phyloP scores from a whole-genome alignment of 64 coral and sea anemone genomes.

The Porites lutea region DNA sequence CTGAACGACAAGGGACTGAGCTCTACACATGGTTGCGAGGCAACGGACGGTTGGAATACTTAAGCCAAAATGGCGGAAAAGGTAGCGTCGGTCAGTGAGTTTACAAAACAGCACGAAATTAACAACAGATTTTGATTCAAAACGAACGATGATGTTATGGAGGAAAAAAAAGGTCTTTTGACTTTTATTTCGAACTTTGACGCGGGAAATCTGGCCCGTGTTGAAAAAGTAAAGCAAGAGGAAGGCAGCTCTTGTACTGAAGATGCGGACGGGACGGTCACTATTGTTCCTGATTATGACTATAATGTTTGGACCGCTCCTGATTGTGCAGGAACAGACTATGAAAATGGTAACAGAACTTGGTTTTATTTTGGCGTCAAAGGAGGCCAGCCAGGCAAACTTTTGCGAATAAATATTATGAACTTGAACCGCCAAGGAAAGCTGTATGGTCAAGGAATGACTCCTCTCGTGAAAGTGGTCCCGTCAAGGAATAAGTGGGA shows the following conservation, averaged over 20 bases:
- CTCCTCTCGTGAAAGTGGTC: slow-evolving; percentile 86
- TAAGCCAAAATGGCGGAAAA: slow-evolving; percentile 26
- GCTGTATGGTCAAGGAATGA: slow-evolving; percentile 93
- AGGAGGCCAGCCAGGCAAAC: slow-evolving; percentile 82
- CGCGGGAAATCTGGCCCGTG: slow-evolving; percentile 95
- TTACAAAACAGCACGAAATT: background rate
- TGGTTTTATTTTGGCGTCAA: slow-evolving; percentile 99
- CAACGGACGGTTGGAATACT: slow-evolving; percentile 34
- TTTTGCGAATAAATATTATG: slow-evolving; percentile 95
- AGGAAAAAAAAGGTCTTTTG: slow-evolving; percentile 87
- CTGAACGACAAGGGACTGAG: background rate
- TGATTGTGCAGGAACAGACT: slow-evolving; percentile 87
- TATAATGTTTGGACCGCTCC: slow-evolving; percentile 96
- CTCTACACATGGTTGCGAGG: slow-evolving; percentile 72
- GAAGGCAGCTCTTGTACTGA: slow-evolving; percentile 46
- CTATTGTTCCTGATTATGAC: slow-evolving; percentile 81
- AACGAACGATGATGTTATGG: slow-evolving; percentile 57
- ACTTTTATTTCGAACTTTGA: slow-evolving; percentile 99
- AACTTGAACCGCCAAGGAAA: slow-evolving; percentile 98
- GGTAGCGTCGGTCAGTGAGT: background rate
- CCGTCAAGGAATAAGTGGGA: slow-evolving; percentile 91
- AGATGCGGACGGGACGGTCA: background rate
- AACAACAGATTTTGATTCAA: background rate
- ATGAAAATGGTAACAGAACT: slow-evolving; percentile 94
- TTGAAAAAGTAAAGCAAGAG: slow-evolving; percentile 83